Conservation (phyloP, 2,797 vertebrate genomes). For the Denticeps clupeoides region DNA sequence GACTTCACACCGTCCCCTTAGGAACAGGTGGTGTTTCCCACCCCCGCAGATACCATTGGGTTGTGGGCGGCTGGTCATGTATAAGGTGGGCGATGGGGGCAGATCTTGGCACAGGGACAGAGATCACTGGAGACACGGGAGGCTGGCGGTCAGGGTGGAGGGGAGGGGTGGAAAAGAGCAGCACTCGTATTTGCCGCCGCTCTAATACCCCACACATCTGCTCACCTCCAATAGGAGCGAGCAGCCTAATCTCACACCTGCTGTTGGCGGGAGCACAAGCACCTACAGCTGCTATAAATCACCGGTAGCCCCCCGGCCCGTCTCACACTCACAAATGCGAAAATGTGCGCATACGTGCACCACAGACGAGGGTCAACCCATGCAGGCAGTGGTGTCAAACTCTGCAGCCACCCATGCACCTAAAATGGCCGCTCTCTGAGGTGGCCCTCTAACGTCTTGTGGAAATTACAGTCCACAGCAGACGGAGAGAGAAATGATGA, state of each 20-base stretch:
- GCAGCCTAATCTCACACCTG: slow-evolving; percentile 52
- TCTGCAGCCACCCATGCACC: slow-evolving; percentile 42
- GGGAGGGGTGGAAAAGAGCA: slow-evolving; percentile 27
- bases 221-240: slow-evolving; percentile 38
- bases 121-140: slow-evolving; percentile 5
- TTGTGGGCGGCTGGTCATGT: too few species aligned
- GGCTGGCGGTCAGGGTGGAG: background rate
- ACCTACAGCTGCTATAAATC: slow-evolving; percentile 32
- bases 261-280: slow-evolving; percentile 43
- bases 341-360: slow-evolving; percentile 6
- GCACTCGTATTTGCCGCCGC: slow-evolving; percentile 30
- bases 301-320: background rate
- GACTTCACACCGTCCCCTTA: too few species aligned
- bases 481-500: slow-evolving; percentile 10
- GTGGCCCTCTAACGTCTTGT: slow-evolving; percentile 26
- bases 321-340: too few species aligned
- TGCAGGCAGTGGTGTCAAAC: slow-evolving; percentile 19
- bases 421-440: slow-evolving; percentile 41
- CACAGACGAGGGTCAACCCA: slow-evolving; percentile 9
- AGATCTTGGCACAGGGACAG: too few species aligned
- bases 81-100: too few species aligned
- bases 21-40: too few species aligned
- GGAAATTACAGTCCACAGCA: too few species aligned
- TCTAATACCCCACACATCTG: slow-evolving; percentile 46
- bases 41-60: too few species aligned